Percentiles rank a stretch among this genome's conserved stretches.
Conservation (phyloP, 1,140 invertebrate species). For the Trachymyrmex cornetzi region DNA sequence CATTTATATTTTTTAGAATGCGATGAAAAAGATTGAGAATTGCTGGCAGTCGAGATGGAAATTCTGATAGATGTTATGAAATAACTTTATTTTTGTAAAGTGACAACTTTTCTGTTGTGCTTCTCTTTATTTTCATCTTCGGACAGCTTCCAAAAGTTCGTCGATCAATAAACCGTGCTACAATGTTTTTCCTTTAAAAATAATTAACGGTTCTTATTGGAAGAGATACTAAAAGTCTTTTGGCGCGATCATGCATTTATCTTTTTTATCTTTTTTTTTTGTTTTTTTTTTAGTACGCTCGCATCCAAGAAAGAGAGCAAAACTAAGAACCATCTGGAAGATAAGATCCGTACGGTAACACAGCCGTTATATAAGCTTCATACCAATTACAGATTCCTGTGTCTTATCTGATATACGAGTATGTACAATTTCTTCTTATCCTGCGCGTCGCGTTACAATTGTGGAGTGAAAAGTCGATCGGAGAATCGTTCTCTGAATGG, state of each 20-base stretch:
- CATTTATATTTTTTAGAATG: too few species aligned
- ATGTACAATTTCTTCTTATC: constrained; percentile 44
- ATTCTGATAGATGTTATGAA: neutral
- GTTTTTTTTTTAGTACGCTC: constrained; percentile 23
- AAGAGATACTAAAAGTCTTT: constrained; percentile 48
- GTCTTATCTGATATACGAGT: constrained; percentile 47
- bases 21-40: neutral
- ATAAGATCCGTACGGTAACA: constrained; percentile 73
- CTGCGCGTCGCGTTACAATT: constrained; percentile 43
- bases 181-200: neutral
- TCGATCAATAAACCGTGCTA: neutral
- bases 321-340: constrained; percentile 70
- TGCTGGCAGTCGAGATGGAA: too few species aligned
- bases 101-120: neutral
- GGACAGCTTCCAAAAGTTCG: neutral
- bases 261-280: neutral
- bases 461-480: neutral
- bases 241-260: constrained; percentile 45
- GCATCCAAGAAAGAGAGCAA: constrained; percentile 55
- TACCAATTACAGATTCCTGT: constrained; percentile 71
- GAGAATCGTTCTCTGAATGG: neutral
- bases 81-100: neutral
- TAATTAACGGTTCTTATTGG: neutral
- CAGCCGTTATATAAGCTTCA: constrained; percentile 73
- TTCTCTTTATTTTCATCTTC: neutral